phyloP scores from a whole-genome alignment of 2,888 invertebrate species.

The Lochmaea crataegi region DNA sequence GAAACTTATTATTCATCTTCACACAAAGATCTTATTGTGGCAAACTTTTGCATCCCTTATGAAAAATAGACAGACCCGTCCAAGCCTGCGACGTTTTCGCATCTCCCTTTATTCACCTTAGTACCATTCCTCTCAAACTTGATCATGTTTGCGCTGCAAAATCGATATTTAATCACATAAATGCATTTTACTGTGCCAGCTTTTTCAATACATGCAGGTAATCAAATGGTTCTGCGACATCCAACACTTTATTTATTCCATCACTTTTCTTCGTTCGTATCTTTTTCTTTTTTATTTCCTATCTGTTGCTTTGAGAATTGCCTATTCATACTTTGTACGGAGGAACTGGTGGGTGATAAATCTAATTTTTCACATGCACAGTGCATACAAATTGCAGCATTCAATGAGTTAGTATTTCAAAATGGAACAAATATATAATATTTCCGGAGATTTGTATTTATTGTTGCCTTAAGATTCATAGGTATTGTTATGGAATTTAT shows the following conservation, averaged over 20 bases:
- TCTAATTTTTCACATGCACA: conserved; percentile 6
- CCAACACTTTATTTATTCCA: conserved; percentile 50
- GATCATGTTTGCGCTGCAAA: conserved; percentile 57
- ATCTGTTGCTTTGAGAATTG: conserved; percentile 32
- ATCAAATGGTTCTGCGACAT: conserved; percentile 53
- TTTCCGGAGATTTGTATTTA: too few species aligned
- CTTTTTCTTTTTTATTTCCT: conserved; percentile 14
- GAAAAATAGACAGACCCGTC: background rate
- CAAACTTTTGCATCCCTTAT: background rate
- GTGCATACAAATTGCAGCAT: background rate
- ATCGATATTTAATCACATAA: conserved; percentile 62
- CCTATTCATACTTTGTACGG: conserved; percentile 9
- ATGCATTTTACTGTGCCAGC: conserved; percentile 58
- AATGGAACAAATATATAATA: too few species aligned
- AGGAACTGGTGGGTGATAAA: background rate
- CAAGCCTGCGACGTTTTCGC: background rate
- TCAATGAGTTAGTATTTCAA: background rate
- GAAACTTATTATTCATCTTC: background rate
- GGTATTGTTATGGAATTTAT: too few species aligned
- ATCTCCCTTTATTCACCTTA: background rate
- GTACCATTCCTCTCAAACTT: conserved; percentile 47
- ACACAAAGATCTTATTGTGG: background rate
- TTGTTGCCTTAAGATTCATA: too few species aligned
- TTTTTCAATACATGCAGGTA: conserved; percentile 52
- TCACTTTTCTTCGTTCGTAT: conserved; percentile 16